Percentiles rank a stretch among this genome's conserved stretches.
Conservation (phyloP, 2,797 vertebrate species). For the Tragopan temminckii region DNA sequence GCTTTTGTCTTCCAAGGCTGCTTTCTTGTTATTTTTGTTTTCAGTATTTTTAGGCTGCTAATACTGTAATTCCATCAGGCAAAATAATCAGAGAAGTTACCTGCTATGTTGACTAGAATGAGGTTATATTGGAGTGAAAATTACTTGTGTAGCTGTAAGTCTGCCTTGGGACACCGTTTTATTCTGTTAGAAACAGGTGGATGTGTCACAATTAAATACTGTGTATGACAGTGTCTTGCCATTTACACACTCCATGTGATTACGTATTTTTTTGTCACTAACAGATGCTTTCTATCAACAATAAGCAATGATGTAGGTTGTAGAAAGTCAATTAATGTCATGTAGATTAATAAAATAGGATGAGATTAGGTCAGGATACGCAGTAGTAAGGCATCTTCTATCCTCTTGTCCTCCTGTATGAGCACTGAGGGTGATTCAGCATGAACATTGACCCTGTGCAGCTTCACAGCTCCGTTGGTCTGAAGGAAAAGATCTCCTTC, state of each 20-base stretch:
- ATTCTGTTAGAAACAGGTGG: not conserved
- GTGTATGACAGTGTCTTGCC: not conserved
- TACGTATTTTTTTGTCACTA: not conserved
- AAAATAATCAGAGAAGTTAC: not conserved
- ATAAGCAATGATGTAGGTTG: not conserved
- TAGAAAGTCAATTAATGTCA: constrained; percentile 23
- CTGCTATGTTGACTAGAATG: not conserved
- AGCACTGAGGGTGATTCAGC: not conserved
- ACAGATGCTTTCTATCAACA: not conserved
- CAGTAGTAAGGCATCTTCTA: not conserved
- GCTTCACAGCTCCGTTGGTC: not conserved
- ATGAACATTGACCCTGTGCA: not conserved
- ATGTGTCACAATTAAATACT: not conserved
- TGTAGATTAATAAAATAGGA: not conserved
- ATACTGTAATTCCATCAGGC: not conserved
- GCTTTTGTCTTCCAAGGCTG: not conserved
- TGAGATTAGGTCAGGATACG: not conserved
- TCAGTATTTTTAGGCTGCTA: not conserved
- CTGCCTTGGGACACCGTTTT: not conserved
- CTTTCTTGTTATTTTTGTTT: constrained; percentile 1
- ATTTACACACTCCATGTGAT: not conserved
- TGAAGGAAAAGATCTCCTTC: not conserved
- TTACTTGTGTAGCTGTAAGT: not conserved
- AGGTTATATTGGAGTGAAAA: not conserved
- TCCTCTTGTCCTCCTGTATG: not conserved